These are phyloP conservation scores for Eucidaris tribuloides DNA, from an alignment of 35 echinoderm and acorn worm species.

Conservation along the genomic window DNA sequence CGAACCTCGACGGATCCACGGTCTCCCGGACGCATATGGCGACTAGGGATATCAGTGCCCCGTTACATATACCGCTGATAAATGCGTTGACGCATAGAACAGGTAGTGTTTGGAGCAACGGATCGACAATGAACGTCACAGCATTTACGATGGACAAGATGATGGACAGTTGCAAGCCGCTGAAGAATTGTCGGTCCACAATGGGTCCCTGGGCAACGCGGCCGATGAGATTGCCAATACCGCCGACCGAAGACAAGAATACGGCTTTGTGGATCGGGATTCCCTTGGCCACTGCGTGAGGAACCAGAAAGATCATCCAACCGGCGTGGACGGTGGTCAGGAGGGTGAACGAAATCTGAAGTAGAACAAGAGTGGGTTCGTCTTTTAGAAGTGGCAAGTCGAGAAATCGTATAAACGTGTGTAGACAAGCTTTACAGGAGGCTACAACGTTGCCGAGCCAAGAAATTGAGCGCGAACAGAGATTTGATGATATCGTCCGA, in stretches of 20 bases:
- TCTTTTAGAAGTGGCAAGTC: background rate
- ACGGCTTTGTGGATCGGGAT: background rate
- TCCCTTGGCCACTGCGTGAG: constrained; percentile 21
- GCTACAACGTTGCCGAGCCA: too few species aligned
- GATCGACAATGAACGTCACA: constrained; percentile 6
- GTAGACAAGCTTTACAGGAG: too few species aligned
- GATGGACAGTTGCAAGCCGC: constrained; percentile 3
- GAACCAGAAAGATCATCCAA: constrained; percentile 50
- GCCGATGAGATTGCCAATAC: constrained; percentile 27
- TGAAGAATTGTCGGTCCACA: background rate
- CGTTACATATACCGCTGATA: background rate
- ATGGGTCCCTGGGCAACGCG: constrained; percentile 25
- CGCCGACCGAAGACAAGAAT: constrained; percentile 27
- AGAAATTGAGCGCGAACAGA: too few species aligned
- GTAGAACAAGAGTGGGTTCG: background rate
- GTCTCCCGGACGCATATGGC: constrained; percentile 8
- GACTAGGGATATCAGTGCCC: background rate
- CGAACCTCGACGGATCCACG: background rate
- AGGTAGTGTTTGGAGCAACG: background rate
- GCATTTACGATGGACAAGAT: constrained; percentile 25
- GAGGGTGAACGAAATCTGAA: constrained; percentile 19
- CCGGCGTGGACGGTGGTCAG: constrained; percentile 25
- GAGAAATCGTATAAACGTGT: background rate
- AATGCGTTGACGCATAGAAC: background rate
- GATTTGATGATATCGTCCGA: too few species aligned